Conservation (phyloP, 2,797 vertebrate species). For the Sebastes miniatus region DNA sequence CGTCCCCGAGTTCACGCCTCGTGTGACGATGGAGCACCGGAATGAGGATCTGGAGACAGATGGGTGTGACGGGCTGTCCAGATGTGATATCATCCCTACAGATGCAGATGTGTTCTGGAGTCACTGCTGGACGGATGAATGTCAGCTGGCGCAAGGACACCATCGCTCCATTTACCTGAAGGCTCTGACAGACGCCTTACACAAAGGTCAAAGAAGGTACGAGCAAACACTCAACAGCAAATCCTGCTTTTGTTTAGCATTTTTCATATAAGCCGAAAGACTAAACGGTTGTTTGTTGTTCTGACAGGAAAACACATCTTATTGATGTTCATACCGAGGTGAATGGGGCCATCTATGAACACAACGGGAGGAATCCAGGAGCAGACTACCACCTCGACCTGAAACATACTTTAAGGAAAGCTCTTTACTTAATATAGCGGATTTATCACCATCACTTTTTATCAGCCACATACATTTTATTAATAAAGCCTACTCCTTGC, state of each 20-base stretch:
- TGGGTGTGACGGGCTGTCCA: conserved; percentile 1
- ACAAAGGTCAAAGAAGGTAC: conserved; percentile 72
- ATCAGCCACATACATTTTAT: too few relatives aligned
- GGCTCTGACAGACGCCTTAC: conserved; percentile 80
- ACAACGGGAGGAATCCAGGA: conserved; percentile 76
- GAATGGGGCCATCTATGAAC: conserved; percentile 80
- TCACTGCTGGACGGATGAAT: conserved; percentile 83
- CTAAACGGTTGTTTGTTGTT: conserved; percentile 41
- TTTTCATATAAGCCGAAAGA: neutral
- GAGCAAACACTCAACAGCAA: neutral
- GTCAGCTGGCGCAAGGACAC: conserved; percentile 64
- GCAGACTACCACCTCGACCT: conserved; percentile 80
- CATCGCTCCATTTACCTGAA: conserved; percentile 83
- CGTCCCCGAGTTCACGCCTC: conserved; percentile 30
- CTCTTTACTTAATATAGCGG: conserved; percentile 77
- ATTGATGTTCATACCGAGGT: conserved; percentile 86
- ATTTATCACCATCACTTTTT: neutral
- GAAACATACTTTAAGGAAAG: conserved; percentile 89
- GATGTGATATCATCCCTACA: conserved; percentile 68
- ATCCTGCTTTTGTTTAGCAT: neutral
- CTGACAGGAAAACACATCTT: conserved; percentile 83
- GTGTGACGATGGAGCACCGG: neutral
- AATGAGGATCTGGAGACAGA: conserved; percentile 83
- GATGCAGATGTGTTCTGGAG: conserved; percentile 94
- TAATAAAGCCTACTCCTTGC: neutral